These are phyloP conservation scores for Pollenia labialis DNA, from an alignment of 2,888 invertebrate species.

Conservation along the genomic window DNA sequence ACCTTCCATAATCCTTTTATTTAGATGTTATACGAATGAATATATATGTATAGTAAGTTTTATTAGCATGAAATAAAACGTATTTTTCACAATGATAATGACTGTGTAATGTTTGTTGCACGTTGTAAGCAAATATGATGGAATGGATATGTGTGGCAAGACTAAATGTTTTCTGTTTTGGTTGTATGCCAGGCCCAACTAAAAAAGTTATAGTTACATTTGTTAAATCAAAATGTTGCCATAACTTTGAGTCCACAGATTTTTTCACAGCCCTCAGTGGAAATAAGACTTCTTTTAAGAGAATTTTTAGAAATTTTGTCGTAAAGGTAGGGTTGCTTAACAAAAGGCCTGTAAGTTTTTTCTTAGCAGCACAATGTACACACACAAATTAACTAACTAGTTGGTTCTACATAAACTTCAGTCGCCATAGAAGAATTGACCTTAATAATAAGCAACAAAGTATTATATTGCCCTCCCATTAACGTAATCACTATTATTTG, in stretches of 20 bases:
- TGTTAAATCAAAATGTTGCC: conserved; percentile 10
- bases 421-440: background rate
- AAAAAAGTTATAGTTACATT: background rate
- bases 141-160: background rate
- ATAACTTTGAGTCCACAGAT: background rate
- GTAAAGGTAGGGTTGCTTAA: background rate
- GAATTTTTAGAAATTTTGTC: too few species aligned
- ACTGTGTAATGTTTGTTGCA: conserved; percentile 5
- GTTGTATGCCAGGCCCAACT: too few species aligned
- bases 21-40: conserved; percentile 4
- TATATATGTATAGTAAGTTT: background rate
- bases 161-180: background rate
- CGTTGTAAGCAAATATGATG: background rate
- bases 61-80: conserved; percentile 40
- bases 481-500: conserved; percentile 18
- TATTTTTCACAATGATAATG: conserved; percentile 35
- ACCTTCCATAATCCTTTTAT: conserved; percentile 50
- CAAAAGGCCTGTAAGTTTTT: conserved; percentile 7
- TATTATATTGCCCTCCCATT: background rate
- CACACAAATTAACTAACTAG: background rate
- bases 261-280: too few species aligned
- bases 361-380: background rate
- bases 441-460: conserved; percentile 8
- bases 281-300: too few species aligned
- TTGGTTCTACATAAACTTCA: background rate